Base-by-base conservation (phyloP, 2,797 vertebrate species). In the Scleropages formosus region DNA sequence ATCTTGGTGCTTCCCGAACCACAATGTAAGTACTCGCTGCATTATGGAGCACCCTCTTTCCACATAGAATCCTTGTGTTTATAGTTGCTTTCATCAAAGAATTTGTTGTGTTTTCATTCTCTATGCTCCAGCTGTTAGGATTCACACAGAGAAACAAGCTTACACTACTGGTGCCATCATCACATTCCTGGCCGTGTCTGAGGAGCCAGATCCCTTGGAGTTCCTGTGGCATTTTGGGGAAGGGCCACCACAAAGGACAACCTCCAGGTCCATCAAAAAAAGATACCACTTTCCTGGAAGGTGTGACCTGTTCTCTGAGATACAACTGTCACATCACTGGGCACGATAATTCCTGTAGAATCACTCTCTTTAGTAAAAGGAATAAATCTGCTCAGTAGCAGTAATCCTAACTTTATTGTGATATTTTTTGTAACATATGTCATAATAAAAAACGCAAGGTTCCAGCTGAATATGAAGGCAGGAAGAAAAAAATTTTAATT, bases 161-260 rank as follows among this genome's bases (percentile, higher is more conserved):
- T 93, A 92, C 80, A 86, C 91, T 59, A 88, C 92, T 11, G 87
- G 92, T 39, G 80, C 83, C 0, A 85, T 91, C 1, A 73, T 95
- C 39, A 85, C 47, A 4, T 90, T 95, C 46, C 39, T 78, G 69
- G 92, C 88, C 62, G 62, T 88, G 73, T 85, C 88, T 9, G 79
- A 87, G 63, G 83, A 81, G 6, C 31, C 77, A 0, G 79, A 82
- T 20, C 81, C 84, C 6, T 71, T 90, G 47, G 87, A 91, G 72
- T 90, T 95, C 74, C 15, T 85, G 0, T 95, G 94, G 94, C 53
- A 85, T 80, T 95, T 95, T 78, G 93, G 92, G 78, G 90, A 93
- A 68, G 86, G 85, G 1, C 77, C 15, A 11, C 81, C 87, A 8
- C 60, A 84, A 78, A 87, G 77, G 81, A 93, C 89, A n/a, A 71